Conservation (phyloP, 2,113 vertebrate species). For the Marmota flaviventris region DNA sequence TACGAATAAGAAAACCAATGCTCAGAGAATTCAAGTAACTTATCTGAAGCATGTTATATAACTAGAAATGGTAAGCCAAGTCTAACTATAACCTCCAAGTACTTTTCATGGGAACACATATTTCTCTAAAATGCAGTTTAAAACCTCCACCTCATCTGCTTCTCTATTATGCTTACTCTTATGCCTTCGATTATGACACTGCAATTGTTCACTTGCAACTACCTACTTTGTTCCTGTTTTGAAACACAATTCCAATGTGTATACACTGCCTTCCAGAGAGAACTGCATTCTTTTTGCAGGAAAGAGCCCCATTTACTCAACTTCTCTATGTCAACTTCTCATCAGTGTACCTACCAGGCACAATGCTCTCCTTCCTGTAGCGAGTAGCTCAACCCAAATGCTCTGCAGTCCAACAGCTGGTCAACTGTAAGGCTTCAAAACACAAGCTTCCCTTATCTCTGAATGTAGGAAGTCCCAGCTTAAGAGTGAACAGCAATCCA, state of each 20-base stretch:
- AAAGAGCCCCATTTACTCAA: background rate
- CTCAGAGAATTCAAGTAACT: background rate
- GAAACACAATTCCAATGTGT: background rate
- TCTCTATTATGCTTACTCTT: background rate
- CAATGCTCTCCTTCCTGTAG: background rate
- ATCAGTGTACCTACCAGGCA: background rate
- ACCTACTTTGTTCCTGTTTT: background rate
- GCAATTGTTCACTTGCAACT: background rate
- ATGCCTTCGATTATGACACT: background rate
- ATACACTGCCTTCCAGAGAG: background rate
- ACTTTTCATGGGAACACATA: background rate
- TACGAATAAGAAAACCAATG: background rate
- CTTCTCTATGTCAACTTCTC: background rate
- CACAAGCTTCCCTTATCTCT: background rate
- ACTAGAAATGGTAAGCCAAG: background rate
- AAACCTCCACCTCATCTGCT: background rate
- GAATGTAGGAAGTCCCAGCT: background rate
- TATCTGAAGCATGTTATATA: background rate
- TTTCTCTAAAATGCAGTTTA: background rate
- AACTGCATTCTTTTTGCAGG: background rate
- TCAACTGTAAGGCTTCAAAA: background rate
- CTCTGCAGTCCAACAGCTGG: background rate
- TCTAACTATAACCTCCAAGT: background rate
- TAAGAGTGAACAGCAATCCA: background rate
- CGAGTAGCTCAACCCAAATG: background rate